Evolutionary conservation across 2,113 vertebrate species (phyloP), one percentile per base, ranked within the genome.

Genomic region (Chloebia gouldiae): DNA sequence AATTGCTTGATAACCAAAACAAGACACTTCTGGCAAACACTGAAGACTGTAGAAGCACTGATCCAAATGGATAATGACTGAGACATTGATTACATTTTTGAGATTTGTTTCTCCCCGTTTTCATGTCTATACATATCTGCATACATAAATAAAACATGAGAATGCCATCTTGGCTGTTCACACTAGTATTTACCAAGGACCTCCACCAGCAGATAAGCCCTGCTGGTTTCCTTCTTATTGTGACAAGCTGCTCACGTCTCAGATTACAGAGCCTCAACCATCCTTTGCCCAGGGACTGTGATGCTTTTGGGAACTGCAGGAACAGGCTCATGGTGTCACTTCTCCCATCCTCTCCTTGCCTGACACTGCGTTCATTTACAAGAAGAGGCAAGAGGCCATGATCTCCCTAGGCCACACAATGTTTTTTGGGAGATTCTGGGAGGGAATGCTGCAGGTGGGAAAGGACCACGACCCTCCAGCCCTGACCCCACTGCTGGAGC

Each of bases 401-500:
- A 7, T 14, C 15, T 64, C 33, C 37, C 24, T 37, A 16, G 13
- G 60, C 35, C 64, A 63, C 45, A 13, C 33, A 17, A 10, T 0
- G 1, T 44, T 21, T 64, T 50, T 13, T 61, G 63, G 33, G 63
- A 35, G 23, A 69, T 76, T 44, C 65, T 0, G 0, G 23, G 35
- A 68, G 44, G 47, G 53, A 66, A 86, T 1, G 13, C 3, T 15
- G 3, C 21, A 21, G 18, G 51, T 49, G n/a, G 40, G 59, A 35
- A 63, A 14, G 27, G 18, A 64, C 19, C 47, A 28, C 20, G 6
- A 20, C 1, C 25, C 47, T 44, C 42, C 39, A 39, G 0, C 28
- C 13, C 25, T 1, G 15, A 30, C 13, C 19, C 31, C 2, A 3
- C 28, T 10, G 33, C 59, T 47, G 60, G 33, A 44, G n/a, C 0